phyloP scores from a whole-genome alignment of 2,888 invertebrate species.

The Rhagium mordax region DNA sequence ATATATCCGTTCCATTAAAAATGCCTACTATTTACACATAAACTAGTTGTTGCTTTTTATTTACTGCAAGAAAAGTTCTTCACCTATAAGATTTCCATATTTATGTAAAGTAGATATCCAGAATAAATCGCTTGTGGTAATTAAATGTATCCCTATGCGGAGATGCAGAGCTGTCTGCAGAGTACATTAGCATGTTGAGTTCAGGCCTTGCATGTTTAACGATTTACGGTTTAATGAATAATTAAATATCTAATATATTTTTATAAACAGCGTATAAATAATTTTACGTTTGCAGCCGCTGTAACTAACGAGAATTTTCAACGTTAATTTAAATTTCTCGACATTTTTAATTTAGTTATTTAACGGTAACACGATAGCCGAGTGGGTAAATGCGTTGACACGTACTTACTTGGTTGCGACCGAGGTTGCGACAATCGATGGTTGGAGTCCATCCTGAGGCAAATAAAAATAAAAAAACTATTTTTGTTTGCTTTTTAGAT shows the following conservation, averaged over 20 bases:
- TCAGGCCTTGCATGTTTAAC: constrained; percentile 13
- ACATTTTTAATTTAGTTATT: neutral
- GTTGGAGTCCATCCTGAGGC: no score
- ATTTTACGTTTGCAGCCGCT: neutral
- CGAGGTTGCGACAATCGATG: no score
- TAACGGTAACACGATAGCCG: neutral
- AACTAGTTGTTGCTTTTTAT: no score
- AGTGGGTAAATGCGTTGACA: no score
- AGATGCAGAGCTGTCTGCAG: constrained; percentile 5
- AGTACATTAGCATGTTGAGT: constrained; percentile 6
- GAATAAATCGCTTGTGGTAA: constrained; percentile 5
- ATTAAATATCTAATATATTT: neutral
- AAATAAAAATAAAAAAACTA: no score
- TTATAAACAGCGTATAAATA: neutral
- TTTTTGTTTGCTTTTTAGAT: no score
- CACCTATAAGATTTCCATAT: neutral
- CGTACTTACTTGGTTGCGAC: no score
- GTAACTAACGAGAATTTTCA: neutral
- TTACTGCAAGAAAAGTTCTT: neutral
- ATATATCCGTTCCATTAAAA: no score
- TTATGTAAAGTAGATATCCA: neutral
- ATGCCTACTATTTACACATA: no score
- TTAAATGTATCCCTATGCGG: constrained; percentile 12
- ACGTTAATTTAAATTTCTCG: neutral
- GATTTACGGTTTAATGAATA: constrained; percentile 19